These are phyloP conservation scores for Epinotia ramella DNA, from an alignment of 2,888 invertebrate genomes.

Conservation along the genomic window DNA sequence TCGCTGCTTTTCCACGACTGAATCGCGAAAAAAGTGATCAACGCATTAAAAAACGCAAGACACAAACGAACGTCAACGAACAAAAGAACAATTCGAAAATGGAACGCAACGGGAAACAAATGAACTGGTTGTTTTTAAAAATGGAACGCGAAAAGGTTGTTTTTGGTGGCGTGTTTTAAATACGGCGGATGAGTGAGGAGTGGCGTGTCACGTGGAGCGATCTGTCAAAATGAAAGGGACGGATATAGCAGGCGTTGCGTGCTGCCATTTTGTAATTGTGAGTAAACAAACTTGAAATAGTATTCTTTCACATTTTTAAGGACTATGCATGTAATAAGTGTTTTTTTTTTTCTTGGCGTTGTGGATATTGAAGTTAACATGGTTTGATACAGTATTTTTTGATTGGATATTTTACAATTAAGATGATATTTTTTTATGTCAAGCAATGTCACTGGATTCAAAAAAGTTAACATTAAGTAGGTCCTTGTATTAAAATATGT, in stretches of 20 bases:
- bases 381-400: too few relatives aligned
- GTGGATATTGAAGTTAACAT: too few relatives aligned
- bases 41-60: conserved; percentile 45
- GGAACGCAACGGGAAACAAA: conserved; percentile 15
- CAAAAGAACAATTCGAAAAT: conserved; percentile 11
- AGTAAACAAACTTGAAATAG: conserved; percentile 60
- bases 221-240: conserved; percentile 76
- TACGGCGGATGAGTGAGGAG: conserved; percentile 52
- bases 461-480: too few relatives aligned
- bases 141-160: conserved; percentile 46
- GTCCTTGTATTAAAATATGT: too few relatives aligned
- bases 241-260: conserved; percentile 56
- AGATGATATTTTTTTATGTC: neutral
- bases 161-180: conserved; percentile 44
- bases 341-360: too few relatives aligned
- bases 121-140: conserved; percentile 35
- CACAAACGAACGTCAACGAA: conserved; percentile 6
- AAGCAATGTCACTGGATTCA: too few relatives aligned
- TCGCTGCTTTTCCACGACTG: conserved; percentile 70
- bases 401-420: neutral
- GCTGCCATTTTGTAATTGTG: conserved; percentile 51
- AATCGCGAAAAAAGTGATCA: conserved; percentile 46
- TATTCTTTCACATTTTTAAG: conserved; percentile 2
- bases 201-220: conserved; percentile 69
- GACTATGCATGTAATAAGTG: neutral